Evolutionary conservation across 2,888 invertebrate genomes (phyloP).

Genomic region (Eulithis prunata): DNA sequence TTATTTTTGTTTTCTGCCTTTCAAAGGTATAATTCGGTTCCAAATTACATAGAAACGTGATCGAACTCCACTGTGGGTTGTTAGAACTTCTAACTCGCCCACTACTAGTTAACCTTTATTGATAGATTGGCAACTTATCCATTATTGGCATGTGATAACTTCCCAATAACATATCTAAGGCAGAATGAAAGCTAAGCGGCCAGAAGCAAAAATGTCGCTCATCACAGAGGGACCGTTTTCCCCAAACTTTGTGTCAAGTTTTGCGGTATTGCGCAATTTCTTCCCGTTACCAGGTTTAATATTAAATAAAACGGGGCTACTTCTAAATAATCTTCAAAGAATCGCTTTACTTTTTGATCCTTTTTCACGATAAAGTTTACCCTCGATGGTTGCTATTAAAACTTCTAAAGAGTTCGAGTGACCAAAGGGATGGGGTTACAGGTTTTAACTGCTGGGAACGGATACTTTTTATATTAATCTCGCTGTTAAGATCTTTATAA

Average conservation of each 20-base stretch:
- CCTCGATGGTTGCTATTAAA: slow-evolving; percentile 44
- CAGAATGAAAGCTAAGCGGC: neutral
- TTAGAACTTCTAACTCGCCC: slow-evolving; percentile 25
- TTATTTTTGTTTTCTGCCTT: neutral
- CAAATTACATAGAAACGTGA: slow-evolving; percentile 25
- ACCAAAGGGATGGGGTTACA: slow-evolving; percentile 46
- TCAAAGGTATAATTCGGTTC: neutral
- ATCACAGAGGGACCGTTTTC: slow-evolving; percentile 13
- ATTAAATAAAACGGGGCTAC: slow-evolving; percentile 37
- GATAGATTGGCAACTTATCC: slow-evolving; percentile 18
- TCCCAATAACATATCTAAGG: neutral
- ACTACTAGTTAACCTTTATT: slow-evolving; percentile 22
- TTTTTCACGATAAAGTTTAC: slow-evolving; percentile 40
- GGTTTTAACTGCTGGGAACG: slow-evolving; percentile 39
- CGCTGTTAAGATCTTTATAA: slow-evolving; percentile 2
- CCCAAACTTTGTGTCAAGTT: slow-evolving; percentile 20
- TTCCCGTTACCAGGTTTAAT: slow-evolving; percentile 21
- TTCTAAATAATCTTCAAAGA: slow-evolving; percentile 35
- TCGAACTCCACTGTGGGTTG: slow-evolving; percentile 16
- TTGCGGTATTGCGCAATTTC: slow-evolving; percentile 23
- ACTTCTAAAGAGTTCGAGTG: slow-evolving; percentile 41
- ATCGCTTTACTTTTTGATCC: slow-evolving; percentile 44
- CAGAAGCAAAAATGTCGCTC: neutral
- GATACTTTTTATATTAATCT: slow-evolving; percentile 10
- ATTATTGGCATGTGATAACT: slow-evolving; percentile 10